Conservation (phyloP, 2,797 vertebrate genomes). For the Sebastes trivittatus region DNA sequence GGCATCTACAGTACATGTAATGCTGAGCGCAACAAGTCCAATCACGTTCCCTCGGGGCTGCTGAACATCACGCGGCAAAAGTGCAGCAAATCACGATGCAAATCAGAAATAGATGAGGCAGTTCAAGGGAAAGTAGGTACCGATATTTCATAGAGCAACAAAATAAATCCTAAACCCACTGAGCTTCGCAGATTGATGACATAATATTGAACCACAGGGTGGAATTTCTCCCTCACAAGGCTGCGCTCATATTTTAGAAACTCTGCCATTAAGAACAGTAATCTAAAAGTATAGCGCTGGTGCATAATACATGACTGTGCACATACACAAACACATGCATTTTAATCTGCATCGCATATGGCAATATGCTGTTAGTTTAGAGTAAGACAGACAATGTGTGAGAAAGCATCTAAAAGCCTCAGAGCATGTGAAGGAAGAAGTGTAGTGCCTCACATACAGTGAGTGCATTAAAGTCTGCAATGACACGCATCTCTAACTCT, state of each 20-base stretch:
- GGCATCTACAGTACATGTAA: neutral
- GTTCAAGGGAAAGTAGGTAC: constrained; percentile 9
- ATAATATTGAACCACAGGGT: constrained; percentile 16
- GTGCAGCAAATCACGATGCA: constrained; percentile 7
- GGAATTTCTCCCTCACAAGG: neutral
- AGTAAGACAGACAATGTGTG: constrained; percentile 6
- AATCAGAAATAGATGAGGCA: constrained; percentile 24
- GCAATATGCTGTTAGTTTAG: constrained; percentile 3
- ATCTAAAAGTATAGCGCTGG: constrained; percentile 2
- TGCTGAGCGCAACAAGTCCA: neutral
- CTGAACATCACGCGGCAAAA: constrained; percentile 4
- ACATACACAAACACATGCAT: constrained; percentile 9
- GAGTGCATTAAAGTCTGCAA: constrained; percentile 10
- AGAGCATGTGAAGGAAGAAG: neutral
- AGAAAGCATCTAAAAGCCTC: constrained; percentile 33
- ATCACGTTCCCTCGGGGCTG: neutral
- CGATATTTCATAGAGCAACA: constrained; percentile 19
- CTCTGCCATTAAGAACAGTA: neutral
- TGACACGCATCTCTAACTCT: neutral
- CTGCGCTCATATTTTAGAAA: constrained; percentile 31
- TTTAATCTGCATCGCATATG: constrained; percentile 4
- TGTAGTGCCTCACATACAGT: neutral
- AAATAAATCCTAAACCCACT: constrained; percentile 9
- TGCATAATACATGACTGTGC: constrained; percentile 34
- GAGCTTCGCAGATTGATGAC: constrained; percentile 22